Percentiles rank a stretch among this genome's conserved stretches.
These are phyloP conservation scores for Cossypha caffra DNA, from an alignment of 2,797 vertebrate species.

Conservation along the genomic window DNA sequence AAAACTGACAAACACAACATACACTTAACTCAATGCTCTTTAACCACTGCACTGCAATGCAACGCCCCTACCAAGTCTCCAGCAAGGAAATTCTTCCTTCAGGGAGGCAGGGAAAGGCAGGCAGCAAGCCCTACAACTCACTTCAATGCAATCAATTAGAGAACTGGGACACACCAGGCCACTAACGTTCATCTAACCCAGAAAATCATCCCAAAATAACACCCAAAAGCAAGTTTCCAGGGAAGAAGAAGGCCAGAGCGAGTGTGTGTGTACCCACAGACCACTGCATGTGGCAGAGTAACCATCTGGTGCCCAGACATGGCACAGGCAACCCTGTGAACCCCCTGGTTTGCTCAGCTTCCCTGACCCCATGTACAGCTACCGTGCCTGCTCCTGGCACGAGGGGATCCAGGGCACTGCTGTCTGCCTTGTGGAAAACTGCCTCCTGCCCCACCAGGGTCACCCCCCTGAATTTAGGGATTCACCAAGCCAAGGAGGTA, in stretches of 20 bases:
- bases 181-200: neutral
- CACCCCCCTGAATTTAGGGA: neutral
- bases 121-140: neutral
- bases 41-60: neutral
- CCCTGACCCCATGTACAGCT: fast-evolving
- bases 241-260: neutral
- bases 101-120: neutral
- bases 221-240: neutral
- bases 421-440: neutral
- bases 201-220: neutral
- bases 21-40: neutral
- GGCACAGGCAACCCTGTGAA: neutral
- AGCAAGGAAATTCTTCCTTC: neutral
- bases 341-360: neutral
- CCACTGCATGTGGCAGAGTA: fast-evolving
- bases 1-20: neutral
- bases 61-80: neutral
- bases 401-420: neutral
- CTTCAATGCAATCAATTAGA: neutral
- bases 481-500: neutral
- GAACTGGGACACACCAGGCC: neutral
- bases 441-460: neutral
- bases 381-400: fast-evolving
- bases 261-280: fast-evolving
- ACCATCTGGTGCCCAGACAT: neutral